phyloP scores from a whole-genome alignment of 2,797 vertebrate genomes.

The Columba guinea region DNA sequence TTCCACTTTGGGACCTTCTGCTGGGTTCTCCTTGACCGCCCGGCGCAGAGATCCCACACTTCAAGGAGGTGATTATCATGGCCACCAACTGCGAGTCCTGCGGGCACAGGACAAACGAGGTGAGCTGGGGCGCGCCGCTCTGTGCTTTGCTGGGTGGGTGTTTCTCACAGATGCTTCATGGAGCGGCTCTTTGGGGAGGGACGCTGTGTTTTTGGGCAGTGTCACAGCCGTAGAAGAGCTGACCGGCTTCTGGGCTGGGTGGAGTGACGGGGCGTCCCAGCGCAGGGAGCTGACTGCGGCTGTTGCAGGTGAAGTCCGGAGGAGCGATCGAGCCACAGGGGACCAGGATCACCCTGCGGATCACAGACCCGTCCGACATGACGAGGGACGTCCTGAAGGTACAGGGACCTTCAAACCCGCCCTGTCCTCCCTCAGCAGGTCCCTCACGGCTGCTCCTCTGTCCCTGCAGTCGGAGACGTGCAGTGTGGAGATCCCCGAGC shows the following conservation, averaged over 20 bases:
- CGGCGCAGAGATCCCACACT: constrained; percentile 91
- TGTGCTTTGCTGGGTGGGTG: rapidly evolving
- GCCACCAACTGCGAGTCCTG: constrained; percentile 94
- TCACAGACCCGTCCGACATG: constrained; percentile 89
- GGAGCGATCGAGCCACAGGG: constrained; percentile 88
- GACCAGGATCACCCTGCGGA: constrained; percentile 85
- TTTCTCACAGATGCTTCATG: neutral
- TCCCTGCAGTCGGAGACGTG: constrained; percentile 89
- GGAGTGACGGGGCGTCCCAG: no score
- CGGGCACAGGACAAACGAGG: constrained; percentile 94
- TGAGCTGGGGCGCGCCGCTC: neutral
- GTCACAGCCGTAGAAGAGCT: no score
- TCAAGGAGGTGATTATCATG: constrained; percentile 98
- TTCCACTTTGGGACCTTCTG: neutral
- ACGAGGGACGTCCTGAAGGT: constrained; percentile 92
- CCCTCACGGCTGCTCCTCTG: rapidly evolving
- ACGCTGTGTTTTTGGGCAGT: rapidly evolving
- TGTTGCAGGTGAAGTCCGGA: constrained; percentile 89
- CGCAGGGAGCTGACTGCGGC: neutral
- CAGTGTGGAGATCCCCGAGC: constrained; percentile 86
- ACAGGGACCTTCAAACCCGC: neutral
- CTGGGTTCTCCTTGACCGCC: constrained; percentile 63
- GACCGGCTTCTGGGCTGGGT: no score
- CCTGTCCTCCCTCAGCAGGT: rapidly evolving
- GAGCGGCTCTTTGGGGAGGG: neutral